Evolutionary conservation across 2,113 vertebrate genomes (phyloP).

Genomic region (Anas platyrhynchos): DNA sequence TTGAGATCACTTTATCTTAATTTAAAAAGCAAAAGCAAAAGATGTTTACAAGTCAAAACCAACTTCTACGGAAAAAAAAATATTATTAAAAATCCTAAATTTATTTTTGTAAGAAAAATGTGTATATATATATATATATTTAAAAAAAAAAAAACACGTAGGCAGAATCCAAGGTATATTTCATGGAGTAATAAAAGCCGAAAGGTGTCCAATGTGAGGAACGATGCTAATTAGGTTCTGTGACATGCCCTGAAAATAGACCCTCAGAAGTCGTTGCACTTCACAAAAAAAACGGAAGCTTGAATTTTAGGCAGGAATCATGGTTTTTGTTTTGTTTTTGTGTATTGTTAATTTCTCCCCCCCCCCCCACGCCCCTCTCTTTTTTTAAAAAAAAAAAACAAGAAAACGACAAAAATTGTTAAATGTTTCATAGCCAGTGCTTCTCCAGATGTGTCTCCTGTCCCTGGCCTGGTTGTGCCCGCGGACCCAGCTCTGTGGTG

Average conservation of each 20-base stretch:
- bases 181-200: background rate
- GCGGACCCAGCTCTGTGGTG: background rate
- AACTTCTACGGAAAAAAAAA: conserved; percentile 73
- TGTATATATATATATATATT: conserved; percentile 32
- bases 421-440: conserved; percentile 6
- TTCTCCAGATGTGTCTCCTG: background rate
- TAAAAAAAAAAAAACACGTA: conserved; percentile 26
- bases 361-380: background rate
- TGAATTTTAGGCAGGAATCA: conserved; percentile 52
- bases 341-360: conserved; percentile 19
- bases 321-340: background rate
- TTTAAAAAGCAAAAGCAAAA: conserved; percentile 64
- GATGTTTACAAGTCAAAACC: conserved; percentile 77
- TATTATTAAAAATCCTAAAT: conserved; percentile 66
- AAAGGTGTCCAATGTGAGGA: background rate
- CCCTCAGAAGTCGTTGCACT: conserved; percentile 22
- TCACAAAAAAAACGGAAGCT: conserved; percentile 14
- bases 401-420: background rate
- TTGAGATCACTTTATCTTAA: conserved; percentile 74
- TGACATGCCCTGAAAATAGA: background rate
- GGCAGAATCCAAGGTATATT: conserved; percentile 62
- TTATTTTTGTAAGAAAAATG: conserved; percentile 79
- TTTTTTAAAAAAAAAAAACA: no score
- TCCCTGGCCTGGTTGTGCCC: background rate
- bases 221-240: conserved; percentile 54